Conservation (phyloP, 2,888 invertebrate species). For the Aporophyla nigra region DNA sequence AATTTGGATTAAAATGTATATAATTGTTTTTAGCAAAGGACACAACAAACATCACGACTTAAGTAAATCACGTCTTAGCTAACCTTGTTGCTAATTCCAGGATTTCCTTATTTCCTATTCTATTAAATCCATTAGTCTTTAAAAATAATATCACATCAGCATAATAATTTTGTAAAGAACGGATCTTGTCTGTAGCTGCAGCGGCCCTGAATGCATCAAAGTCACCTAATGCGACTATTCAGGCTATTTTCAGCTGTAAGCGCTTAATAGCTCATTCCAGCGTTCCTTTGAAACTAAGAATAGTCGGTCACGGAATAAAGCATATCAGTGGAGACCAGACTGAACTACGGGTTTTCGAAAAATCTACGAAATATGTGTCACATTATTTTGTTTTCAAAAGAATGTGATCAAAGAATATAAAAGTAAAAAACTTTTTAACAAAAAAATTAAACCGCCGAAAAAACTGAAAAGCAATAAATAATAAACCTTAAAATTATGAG, state of each 20-base stretch:
- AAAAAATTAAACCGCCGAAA: too few relatives aligned
- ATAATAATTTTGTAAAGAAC: neutral
- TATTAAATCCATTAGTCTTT: neutral
- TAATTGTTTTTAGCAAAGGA: neutral
- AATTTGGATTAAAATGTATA: neutral
- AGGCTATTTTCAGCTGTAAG: slow-evolving; percentile 59
- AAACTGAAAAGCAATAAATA: too few relatives aligned
- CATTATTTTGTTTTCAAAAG: neutral
- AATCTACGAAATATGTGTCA: neutral
- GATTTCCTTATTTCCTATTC: neutral
- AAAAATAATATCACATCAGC: neutral
- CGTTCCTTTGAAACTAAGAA: slow-evolving; percentile 65
- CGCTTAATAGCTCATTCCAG: slow-evolving; percentile 52
- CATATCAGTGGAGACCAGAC: slow-evolving; percentile 53
- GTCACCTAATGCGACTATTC: slow-evolving; percentile 46
- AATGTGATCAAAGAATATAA: neutral
- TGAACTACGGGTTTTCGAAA: slow-evolving; percentile 50
- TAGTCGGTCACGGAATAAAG: slow-evolving; percentile 61
- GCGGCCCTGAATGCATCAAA: slow-evolving; percentile 29
- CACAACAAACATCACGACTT: neutral
- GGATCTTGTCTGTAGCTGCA: neutral
- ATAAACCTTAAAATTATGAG: too few relatives aligned
- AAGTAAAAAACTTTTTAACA: neutral
- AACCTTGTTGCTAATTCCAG: slow-evolving; percentile 3
- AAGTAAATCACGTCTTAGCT: neutral